Percentiles rank a stretch among this genome's conserved stretches.
phyloP scores from a whole-genome alignment of 2,888 invertebrate genomes.

The Platypus cylindrus region DNA sequence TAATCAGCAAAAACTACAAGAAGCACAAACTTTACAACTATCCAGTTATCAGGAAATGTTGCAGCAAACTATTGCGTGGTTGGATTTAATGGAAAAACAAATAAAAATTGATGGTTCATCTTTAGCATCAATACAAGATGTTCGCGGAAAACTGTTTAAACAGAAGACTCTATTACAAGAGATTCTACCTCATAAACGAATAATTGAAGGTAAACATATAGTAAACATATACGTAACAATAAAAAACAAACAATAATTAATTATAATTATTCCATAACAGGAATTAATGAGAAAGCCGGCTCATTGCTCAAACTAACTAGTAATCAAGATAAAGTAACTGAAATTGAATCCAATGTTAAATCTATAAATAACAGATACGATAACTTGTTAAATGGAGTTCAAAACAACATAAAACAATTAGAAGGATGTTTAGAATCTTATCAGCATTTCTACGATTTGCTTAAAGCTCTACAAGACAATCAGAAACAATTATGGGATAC shows the following conservation, averaged over 20 bases:
- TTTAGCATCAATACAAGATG: constrained; percentile 72
- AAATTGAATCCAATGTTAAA: constrained; percentile 56
- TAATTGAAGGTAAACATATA: constrained; percentile 58
- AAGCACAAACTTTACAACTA: constrained; percentile 71
- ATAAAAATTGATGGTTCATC: constrained; percentile 58
- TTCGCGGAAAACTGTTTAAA: constrained; percentile 70
- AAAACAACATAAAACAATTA: constrained; percentile 55
- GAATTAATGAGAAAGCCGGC: constrained; percentile 78
- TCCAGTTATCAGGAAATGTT: constrained; percentile 76
- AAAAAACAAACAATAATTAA: too few species aligned
- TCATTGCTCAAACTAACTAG: constrained; percentile 48
- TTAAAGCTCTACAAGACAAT: constrained; percentile 78
- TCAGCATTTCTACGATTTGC: constrained; percentile 75
- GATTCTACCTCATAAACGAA: constrained; percentile 76
- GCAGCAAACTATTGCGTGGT: constrained; percentile 72
- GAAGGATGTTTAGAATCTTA: constrained; percentile 69
- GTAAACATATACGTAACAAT: too few species aligned
- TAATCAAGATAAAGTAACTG: constrained; percentile 43
- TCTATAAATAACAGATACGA: constrained; percentile 69
- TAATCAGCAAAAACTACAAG: constrained; percentile 73
- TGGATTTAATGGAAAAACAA: constrained; percentile 71
- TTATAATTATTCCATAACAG: too few species aligned
- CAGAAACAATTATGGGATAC: constrained; percentile 86
- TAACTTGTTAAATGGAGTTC: constrained; percentile 51
- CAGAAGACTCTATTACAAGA: constrained; percentile 82